Evolutionary conservation across 2,888 invertebrate species (phyloP).

Genomic region (Euclidia mi): DNA sequence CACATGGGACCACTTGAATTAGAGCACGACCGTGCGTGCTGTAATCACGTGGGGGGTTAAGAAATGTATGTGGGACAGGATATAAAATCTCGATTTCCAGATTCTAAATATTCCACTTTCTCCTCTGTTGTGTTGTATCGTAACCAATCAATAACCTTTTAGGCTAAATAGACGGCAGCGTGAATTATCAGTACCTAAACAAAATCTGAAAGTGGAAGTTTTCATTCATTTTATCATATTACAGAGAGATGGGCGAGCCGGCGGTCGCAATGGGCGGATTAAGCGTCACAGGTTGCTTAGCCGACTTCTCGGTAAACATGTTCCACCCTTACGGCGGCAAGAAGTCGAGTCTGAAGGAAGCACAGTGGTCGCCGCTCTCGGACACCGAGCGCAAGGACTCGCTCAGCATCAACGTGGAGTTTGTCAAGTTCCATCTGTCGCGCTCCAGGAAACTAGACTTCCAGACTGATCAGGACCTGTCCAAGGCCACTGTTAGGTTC

Average conservation of each 20-base stretch:
- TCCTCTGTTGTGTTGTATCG: too few relatives aligned
- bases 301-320: slow-evolving; percentile 99
- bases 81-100: too few relatives aligned
- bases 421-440: slow-evolving; percentile 98
- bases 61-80: too few relatives aligned
- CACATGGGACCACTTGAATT: too few relatives aligned
- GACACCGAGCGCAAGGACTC: slow-evolving; percentile 98
- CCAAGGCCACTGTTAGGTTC: slow-evolving; percentile 97
- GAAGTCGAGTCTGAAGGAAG: slow-evolving; percentile 92
- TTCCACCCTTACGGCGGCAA: slow-evolving; percentile 99
- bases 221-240: background rate
- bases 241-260: slow-evolving; percentile 90
- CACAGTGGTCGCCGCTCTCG: slow-evolving; percentile 96
- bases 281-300: slow-evolving; percentile 98
- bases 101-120: too few relatives aligned
- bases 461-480: slow-evolving; percentile 92
- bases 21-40: too few relatives aligned
- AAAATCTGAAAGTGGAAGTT: too few relatives aligned
- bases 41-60: too few relatives aligned
- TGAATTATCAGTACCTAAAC: too few relatives aligned
- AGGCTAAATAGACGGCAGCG: too few relatives aligned
- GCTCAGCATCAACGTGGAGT: slow-evolving; percentile 98
- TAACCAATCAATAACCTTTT: too few relatives aligned
- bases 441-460: slow-evolving; percentile 97
- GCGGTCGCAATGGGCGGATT: slow-evolving; percentile 95